Base-by-base conservation (phyloP, 1,140 invertebrate genomes). In the Leptinotarsa defecta region DNA sequence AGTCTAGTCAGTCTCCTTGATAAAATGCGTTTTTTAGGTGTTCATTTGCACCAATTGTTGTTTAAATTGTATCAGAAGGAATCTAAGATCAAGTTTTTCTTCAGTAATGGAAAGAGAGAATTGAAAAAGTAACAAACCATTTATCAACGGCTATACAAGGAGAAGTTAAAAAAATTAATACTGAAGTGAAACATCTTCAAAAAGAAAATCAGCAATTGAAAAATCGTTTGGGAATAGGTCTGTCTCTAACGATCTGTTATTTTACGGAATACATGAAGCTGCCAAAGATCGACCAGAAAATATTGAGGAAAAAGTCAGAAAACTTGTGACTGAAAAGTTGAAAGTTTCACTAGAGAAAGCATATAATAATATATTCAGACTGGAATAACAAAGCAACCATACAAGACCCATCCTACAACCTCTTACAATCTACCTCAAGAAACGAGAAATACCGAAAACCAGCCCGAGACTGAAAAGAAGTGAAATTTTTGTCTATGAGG, bases 141-240 rank as follows among this genome's bases (percentile, higher is more conserved):
- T 65, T 0, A 65, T 24, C n/a, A 6, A 65, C 63, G 17, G 63
- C 4, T 65, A 11, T 24, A 65, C 11, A 65, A 15, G 19, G 15
- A 24, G 63, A 65, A 65, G n/a, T 65, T 65, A 20, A 65, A 65
- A 65, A 22, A 13, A 65, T 65, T 17, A 65, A 3, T 5, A 5
- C 63, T 65, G 20, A 4, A 65, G 20, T 24, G 3, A 4, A 65
- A 20, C 24, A 20, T 65, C 20, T 65, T 65, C 4, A 65, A 65
- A 20, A 65, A 65, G 20, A 65, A 65, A 65, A 65, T 65, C 19
- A 65, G 24, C 19, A 65, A 65, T 11, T 24, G 63, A 24, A 2
- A 65, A 65, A 65, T 27, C 5, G 4, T 20, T 8, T 65, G 63
- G 13, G 20, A 65, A 65, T 22, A 65, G 19, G 19, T 1, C 2